Percentiles rank a stretch among this genome's conserved stretches.
Evolutionary conservation across 1,140 invertebrate species (phyloP).

Genomic region (Elymnias hypermnestra): DNA sequence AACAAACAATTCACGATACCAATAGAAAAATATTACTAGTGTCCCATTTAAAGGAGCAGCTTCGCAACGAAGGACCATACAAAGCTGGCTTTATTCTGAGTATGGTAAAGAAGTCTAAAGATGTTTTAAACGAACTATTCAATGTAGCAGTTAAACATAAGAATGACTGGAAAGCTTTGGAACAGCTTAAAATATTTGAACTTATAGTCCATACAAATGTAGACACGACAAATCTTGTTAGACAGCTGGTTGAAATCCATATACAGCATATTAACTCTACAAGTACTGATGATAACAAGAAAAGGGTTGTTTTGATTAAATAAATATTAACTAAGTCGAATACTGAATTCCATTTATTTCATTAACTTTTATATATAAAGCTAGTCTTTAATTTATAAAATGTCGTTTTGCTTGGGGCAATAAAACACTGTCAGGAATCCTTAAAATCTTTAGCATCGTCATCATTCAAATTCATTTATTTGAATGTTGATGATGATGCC

Average conservation of each 20-base stretch:
- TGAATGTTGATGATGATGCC: too few relatives aligned
- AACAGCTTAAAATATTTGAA: slow-evolving; percentile 60
- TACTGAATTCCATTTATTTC: background rate
- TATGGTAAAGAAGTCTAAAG: slow-evolving; percentile 50
- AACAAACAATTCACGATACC: slow-evolving; percentile 48
- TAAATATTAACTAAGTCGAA: background rate
- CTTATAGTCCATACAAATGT: slow-evolving; percentile 58
- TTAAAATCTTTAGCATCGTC: too few relatives aligned
- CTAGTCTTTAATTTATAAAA: background rate
- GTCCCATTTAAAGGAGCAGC: slow-evolving; percentile 29
- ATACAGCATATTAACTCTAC: slow-evolving; percentile 40
- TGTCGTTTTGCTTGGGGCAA: background rate
- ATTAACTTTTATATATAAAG: background rate
- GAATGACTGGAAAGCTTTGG: slow-evolving; percentile 53
- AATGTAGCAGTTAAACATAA: slow-evolving; percentile 55
- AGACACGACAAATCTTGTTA: slow-evolving; percentile 50
- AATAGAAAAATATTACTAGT: slow-evolving; percentile 35
- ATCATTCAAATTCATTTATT: too few relatives aligned
- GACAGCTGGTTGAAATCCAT: slow-evolving; percentile 52
- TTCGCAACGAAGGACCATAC: slow-evolving; percentile 37
- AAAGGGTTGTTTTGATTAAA: slow-evolving; percentile 36
- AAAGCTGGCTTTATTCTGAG: slow-evolving; percentile 53
- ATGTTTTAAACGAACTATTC: slow-evolving; percentile 57
- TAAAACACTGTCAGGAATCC: too few relatives aligned
- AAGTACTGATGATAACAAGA: slow-evolving; percentile 14